phyloP scores from a whole-genome alignment of 1,140 invertebrate species.

The Drosophila seguyi region DNA sequence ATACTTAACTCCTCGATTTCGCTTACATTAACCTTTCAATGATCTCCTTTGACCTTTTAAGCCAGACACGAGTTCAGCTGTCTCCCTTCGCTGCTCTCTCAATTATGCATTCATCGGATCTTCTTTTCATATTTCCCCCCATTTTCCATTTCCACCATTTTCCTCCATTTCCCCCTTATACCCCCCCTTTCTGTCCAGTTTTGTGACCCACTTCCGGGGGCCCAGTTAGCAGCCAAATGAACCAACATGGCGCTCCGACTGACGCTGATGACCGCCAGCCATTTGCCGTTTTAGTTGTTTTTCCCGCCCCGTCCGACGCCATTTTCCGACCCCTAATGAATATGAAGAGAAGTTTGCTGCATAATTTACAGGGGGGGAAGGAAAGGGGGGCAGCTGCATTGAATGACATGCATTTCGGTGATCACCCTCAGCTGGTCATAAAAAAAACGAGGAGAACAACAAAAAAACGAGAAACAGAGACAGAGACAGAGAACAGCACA shows the following conservation, averaged over 20 bases:
- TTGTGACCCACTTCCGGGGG: conserved; percentile 32
- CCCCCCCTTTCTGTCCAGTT: not conserved
- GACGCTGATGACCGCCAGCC: conserved; percentile 57
- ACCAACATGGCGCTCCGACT: conserved; percentile 36
- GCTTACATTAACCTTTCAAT: too few species aligned
- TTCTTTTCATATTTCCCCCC: conserved; percentile 25
- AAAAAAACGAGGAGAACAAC: conserved; percentile 2
- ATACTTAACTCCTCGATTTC: not conserved
- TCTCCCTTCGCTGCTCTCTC: not conserved
- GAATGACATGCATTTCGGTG: conserved; percentile 73
- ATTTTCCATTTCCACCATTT: conserved; percentile 7
- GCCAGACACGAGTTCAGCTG: not conserved
- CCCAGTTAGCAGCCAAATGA: conserved; percentile 32
- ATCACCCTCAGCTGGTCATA: conserved; percentile 16
- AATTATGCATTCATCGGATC: conserved; percentile 48
- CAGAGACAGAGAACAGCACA: not conserved
- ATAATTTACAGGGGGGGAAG: conserved; percentile 54
- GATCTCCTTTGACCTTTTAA: not conserved
- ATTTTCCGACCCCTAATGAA: conserved; percentile 64
- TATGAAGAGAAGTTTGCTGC: conserved; percentile 77
- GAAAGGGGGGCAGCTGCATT: conserved; percentile 45
- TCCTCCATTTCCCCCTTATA: conserved; percentile 3
- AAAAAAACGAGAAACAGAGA: not conserved
- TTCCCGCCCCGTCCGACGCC: not conserved
- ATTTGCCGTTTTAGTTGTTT: conserved; percentile 37